Evolutionary conservation across 2,888 invertebrate species (phyloP).

Genomic region (Dichetophora obliterata): DNA sequence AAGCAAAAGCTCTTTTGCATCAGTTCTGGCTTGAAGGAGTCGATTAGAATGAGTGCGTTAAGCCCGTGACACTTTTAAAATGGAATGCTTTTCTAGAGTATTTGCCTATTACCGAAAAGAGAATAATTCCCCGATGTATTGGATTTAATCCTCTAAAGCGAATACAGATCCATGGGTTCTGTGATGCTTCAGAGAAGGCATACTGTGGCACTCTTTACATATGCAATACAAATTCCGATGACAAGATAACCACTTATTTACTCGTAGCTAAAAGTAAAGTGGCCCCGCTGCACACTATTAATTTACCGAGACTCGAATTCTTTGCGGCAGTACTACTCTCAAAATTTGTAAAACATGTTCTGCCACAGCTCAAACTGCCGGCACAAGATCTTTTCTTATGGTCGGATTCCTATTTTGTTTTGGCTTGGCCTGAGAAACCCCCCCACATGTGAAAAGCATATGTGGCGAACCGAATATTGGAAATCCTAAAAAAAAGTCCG

Average conservation of each 20-base stretch:
- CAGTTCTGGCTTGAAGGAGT: slow-evolving; percentile 39
- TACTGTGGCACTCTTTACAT: background rate
- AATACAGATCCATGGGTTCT: too few species aligned
- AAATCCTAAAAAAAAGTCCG: slow-evolving; percentile 4
- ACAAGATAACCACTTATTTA: background rate
- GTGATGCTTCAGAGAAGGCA: slow-evolving; percentile 20
- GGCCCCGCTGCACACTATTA: slow-evolving; percentile 3
- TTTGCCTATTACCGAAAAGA: too few species aligned
- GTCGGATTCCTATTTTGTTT: slow-evolving; percentile 37
- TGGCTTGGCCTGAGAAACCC: slow-evolving; percentile 40
- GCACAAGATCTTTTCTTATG: background rate
- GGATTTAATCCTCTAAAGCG: too few species aligned
- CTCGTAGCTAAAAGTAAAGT: background rate
- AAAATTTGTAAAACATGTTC: background rate
- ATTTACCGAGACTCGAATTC: background rate
- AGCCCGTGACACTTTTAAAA: background rate
- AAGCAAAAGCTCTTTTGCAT: slow-evolving; percentile 39
- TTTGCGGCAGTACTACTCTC: background rate
- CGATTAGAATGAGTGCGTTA: slow-evolving; percentile 33
- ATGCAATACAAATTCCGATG: background rate
- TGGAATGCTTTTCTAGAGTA: too few species aligned
- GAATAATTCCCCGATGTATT: too few species aligned
- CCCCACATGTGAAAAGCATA: slow-evolving; percentile 36
- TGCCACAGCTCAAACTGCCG: background rate
- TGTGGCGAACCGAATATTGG: slow-evolving; percentile 32